A percentile compares a stretch with the other conserved stretches of the same genome.
Conservation (phyloP, 2,888 invertebrate species). For the Diploptera punctata region DNA sequence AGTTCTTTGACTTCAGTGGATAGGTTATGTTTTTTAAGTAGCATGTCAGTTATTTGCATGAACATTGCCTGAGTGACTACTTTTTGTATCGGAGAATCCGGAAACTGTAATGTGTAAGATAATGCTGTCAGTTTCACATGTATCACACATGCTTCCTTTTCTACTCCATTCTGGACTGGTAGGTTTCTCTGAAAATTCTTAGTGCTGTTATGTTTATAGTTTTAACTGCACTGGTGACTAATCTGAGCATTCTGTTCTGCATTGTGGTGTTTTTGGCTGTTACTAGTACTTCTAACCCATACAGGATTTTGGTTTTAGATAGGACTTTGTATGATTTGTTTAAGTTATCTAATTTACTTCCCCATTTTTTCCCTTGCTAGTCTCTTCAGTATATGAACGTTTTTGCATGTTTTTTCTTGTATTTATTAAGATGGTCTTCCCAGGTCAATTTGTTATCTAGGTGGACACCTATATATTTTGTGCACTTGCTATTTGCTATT, state of each 20-base stretch:
- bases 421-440: neutral
- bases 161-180: too few species aligned
- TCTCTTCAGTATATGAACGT: neutral
- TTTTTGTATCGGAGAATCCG: neutral
- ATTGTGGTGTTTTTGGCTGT: neutral
- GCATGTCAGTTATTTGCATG: neutral
- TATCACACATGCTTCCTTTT: too few species aligned
- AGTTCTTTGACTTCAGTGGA: too few species aligned
- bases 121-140: too few species aligned
- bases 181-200: neutral
- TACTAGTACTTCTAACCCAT: neutral
- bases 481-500: too few species aligned
- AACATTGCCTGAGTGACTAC: neutral
- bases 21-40: neutral
- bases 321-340: neutral
- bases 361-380: neutral
- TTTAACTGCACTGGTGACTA: neutral
- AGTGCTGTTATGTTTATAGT: neutral
- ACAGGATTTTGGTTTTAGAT: neutral
- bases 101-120: neutral
- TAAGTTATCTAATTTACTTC: neutral
- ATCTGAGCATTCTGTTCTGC: neutral
- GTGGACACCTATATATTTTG: too few species aligned
- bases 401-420: neutral
- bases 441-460: neutral